Evolutionary conservation across 2,888 invertebrate species (phyloP).

Genomic region (Griposia aprilina): DNA sequence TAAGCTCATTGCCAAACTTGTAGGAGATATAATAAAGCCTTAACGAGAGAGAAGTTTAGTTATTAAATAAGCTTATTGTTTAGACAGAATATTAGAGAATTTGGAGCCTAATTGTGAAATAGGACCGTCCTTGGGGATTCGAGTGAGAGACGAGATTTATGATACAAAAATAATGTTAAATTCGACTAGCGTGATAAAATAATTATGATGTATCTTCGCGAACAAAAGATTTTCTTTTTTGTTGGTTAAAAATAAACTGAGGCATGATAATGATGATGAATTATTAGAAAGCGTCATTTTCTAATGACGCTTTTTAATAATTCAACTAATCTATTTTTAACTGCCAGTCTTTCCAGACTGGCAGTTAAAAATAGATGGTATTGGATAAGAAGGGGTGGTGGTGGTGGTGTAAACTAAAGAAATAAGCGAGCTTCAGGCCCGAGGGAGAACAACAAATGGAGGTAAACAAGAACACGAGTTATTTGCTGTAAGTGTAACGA

Average conservation of each 20-base stretch:
- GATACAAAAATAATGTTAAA: conserved; percentile 15
- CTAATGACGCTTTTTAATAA: too few relatives aligned
- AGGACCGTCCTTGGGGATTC: conserved; percentile 25
- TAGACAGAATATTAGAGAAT: conserved; percentile 27
- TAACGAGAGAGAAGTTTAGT: conserved; percentile 5
- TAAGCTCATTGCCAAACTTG: conserved; percentile 30
- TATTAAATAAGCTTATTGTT: conserved; percentile 46
- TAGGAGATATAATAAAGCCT: conserved; percentile 33
- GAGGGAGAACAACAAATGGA: conserved; percentile 29
- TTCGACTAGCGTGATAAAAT: conserved; percentile 9
- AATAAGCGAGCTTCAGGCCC: conserved; percentile 41
- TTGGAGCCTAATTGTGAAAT: conserved; percentile 50
- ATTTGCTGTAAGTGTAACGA: conserved; percentile 34
- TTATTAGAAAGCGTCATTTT: conserved; percentile 19
- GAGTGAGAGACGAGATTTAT: conserved; percentile 26
- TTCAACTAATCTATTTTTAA: too few relatives aligned
- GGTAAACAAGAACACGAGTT: conserved; percentile 42
- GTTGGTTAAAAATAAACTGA: conserved; percentile 2
- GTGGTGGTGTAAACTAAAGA: conserved; percentile 6
- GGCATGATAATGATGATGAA: conserved; percentile 6
- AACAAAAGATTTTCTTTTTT: conserved; percentile 27
- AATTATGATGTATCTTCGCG: conserved; percentile 19
- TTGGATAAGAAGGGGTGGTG: conserved; percentile 12
- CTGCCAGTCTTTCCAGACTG: too few relatives aligned
- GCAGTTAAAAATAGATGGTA: conserved; percentile 18